These are phyloP conservation scores for Allophyes oxyacanthae DNA, from an alignment of 2,888 invertebrate species.

Conservation along the genomic window DNA sequence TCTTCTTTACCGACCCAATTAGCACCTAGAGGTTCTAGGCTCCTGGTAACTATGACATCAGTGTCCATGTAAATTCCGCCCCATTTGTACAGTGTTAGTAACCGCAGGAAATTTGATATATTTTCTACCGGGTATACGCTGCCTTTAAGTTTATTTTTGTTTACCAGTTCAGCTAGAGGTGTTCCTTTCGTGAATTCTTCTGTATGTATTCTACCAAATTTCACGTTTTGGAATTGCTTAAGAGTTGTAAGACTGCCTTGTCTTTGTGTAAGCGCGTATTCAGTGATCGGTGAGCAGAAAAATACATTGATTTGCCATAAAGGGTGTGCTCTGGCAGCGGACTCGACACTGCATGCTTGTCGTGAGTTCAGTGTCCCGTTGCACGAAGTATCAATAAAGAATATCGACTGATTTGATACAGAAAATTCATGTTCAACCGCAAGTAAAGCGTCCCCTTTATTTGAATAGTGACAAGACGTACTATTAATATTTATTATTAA, in stretches of 20 bases:
- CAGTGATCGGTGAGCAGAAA: not conserved
- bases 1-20: not conserved
- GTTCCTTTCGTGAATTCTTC: not conserved
- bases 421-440: too few species aligned
- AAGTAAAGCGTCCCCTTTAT: too few species aligned
- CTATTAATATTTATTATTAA: too few species aligned
- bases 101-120: not conserved
- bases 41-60: not conserved
- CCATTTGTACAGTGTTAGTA: not conserved
- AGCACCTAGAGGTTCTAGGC: not conserved
- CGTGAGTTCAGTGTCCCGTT: not conserved
- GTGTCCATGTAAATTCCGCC: not conserved
- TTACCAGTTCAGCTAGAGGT: not conserved
- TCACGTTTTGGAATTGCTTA: not conserved
- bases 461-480: too few species aligned
- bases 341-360: too few species aligned
- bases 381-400: not conserved
- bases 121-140: not conserved
- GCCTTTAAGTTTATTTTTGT: too few species aligned
- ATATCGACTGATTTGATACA: not conserved
- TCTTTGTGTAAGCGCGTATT: not conserved
- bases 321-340: not conserved
- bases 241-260: not conserved
- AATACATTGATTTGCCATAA: not conserved
- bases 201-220: not conserved